These are phyloP conservation scores for Ptychodera flava DNA, from an alignment of 35 echinoderm and acorn worm genomes.

Conservation along the genomic window DNA sequence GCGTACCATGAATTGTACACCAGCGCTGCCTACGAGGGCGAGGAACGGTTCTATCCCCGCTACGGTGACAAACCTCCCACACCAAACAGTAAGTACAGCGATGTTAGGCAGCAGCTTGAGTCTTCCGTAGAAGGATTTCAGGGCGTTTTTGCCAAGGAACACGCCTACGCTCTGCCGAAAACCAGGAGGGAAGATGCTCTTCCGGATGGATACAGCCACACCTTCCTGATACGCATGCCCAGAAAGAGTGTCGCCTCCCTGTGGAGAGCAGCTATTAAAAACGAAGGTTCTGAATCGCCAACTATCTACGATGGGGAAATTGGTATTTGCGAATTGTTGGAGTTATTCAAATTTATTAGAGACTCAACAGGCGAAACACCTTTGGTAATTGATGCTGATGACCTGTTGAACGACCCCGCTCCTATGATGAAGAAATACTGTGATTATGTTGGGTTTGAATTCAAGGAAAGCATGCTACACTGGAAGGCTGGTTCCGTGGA, in stretches of 20 bases:
- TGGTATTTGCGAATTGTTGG: too few relatives aligned
- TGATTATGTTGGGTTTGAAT: conserved; percentile 36
- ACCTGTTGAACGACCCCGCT: conserved; percentile 36
- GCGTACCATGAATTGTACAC: conserved; percentile 37
- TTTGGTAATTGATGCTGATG: conserved; percentile 66
- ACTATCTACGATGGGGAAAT: too few relatives aligned
- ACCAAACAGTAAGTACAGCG: too few relatives aligned
- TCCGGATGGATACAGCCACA: conserved; percentile 30
- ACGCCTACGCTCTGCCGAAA: conserved; percentile 17
- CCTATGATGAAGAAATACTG: conserved; percentile 56
- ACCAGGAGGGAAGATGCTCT: conserved; percentile 24
- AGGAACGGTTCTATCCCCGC: too few relatives aligned
- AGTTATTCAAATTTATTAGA: neutral
- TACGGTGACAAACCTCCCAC: too few relatives aligned
- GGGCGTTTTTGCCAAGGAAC: conserved; percentile 28
- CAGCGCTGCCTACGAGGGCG: conserved; percentile 19
- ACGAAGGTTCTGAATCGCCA: too few relatives aligned
- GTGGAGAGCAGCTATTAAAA: too few relatives aligned
- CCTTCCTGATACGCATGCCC: conserved; percentile 34
- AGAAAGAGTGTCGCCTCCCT: conserved; percentile 36
- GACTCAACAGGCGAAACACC: conserved; percentile 30
- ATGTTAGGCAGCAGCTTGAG: too few relatives aligned
- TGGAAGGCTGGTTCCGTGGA: conserved; percentile 38
- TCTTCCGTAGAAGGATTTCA: too few relatives aligned
- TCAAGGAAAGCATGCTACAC: conserved; percentile 43